phyloP scores from a whole-genome alignment of 2,888 invertebrate species.

The Bellardia pandia region DNA sequence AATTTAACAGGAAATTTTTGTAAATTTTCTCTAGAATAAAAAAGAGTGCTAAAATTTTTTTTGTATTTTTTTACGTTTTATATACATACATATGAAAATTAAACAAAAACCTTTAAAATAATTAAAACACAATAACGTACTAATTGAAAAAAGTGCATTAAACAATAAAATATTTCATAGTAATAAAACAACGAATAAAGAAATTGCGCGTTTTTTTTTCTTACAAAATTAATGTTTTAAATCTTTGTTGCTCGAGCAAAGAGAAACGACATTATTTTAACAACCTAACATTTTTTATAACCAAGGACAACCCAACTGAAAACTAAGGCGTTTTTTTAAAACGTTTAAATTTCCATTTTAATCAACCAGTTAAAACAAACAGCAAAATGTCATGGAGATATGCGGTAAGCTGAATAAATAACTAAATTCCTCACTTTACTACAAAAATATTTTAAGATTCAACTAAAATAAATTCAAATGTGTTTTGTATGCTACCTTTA shows the following conservation, averaged over 20 bases:
- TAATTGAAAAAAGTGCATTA: constrained; percentile 64
- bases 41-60: constrained; percentile 55
- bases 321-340: constrained; percentile 41
- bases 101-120: constrained; percentile 14
- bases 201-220: constrained; percentile 70
- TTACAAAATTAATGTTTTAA: constrained; percentile 26
- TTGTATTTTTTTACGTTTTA: constrained; percentile 65
- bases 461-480: no score
- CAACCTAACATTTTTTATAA: constrained; percentile 47
- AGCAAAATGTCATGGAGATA: constrained; percentile 79
- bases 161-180: constrained; percentile 54
- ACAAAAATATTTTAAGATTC: no score
- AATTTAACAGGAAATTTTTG: constrained; percentile 19
- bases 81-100: constrained; percentile 28
- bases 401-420: constrained; percentile 80
- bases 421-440: not conserved
- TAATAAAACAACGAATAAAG: constrained; percentile 62
- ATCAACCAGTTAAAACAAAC: constrained; percentile 33
- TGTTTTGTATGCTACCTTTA: no score
- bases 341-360: constrained; percentile 22
- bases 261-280: constrained; percentile 6
- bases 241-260: constrained; percentile 7
- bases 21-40: not conserved
- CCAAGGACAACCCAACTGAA: constrained; percentile 62
- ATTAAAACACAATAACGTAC: constrained; percentile 14